Conservation (phyloP, 2,888 invertebrate genomes). For the Pristionchus entomophagus region DNA sequence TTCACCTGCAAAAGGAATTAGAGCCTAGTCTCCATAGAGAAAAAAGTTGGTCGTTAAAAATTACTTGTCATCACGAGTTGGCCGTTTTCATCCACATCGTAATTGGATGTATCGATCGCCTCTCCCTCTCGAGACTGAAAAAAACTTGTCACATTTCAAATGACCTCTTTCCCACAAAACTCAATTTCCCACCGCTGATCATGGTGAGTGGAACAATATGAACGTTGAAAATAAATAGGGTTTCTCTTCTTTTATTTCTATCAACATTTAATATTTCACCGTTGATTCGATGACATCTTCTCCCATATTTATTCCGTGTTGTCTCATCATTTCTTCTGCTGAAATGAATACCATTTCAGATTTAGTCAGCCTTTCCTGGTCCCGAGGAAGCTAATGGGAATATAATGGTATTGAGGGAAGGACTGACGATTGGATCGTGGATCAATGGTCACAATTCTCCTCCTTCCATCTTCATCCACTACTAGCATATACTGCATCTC, state of each 20-base stretch:
- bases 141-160: not conserved
- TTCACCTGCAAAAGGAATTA: no score
- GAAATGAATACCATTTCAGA: not conserved
- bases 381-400: not conserved
- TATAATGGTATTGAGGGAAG: not conserved
- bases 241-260: no score
- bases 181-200: no score
- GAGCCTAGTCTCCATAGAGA: no score
- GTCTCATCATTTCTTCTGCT: constrained; percentile 30
- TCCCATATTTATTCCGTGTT: constrained; percentile 16
- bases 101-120: not conserved
- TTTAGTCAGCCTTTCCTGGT: not conserved
- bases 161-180: no score
- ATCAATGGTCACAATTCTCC: constrained; percentile 33
- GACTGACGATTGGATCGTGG: not conserved
- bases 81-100: constrained; percentile 47
- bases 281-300: constrained; percentile 21
- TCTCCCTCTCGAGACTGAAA: not conserved
- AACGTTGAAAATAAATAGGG: no score
- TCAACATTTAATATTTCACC: not conserved
- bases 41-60: no score
- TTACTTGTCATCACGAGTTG: constrained; percentile 50
- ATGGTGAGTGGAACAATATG: no score
- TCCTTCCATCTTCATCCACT: constrained; percentile 46
- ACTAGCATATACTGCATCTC: constrained; percentile 46